Percentiles rank a stretch among this genome's conserved stretches.
These are phyloP conservation scores for Antitype chi DNA, from an alignment of 2,888 invertebrate species.

Conservation along the genomic window DNA sequence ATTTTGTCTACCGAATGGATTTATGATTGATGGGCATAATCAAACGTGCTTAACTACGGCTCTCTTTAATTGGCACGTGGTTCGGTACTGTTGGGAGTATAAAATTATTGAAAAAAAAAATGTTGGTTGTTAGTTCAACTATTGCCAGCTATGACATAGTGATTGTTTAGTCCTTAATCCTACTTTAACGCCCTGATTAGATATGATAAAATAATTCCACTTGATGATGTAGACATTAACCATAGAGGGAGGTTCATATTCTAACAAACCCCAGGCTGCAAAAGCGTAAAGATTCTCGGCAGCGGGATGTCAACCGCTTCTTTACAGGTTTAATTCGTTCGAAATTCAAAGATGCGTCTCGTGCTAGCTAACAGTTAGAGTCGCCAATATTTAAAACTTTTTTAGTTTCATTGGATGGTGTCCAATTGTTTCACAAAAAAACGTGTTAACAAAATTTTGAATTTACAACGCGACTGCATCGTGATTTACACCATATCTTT, in stretches of 20 bases:
- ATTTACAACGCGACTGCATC: slow-evolving; percentile 28
- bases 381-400: slow-evolving; percentile 26
- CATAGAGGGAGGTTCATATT: background rate
- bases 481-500: slow-evolving; percentile 36
- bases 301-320: background rate
- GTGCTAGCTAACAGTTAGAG: background rate
- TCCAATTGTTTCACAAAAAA: slow-evolving; percentile 52
- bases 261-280: background rate
- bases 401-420: slow-evolving; percentile 47
- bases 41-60: background rate
- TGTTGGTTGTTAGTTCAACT: background rate
- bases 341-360: slow-evolving; percentile 6
- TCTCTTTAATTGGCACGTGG: background rate
- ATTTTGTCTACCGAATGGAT: slow-evolving; percentile 1
- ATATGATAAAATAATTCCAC: background rate
- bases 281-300: background rate
- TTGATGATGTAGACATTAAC: background rate
- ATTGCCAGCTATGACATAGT: background rate
- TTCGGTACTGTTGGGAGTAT: background rate
- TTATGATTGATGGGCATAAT: slow-evolving; percentile 14
- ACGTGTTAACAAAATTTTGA: slow-evolving; percentile 43
- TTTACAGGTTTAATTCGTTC: slow-evolving; percentile 2
- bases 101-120: background rate
- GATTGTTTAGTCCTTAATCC: background rate
- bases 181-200: background rate